Evolutionary conservation across 2,113 vertebrate species (phyloP), one percentile per base, ranked within the genome.

Genomic region (Tychaedon coryphoeus): DNA sequence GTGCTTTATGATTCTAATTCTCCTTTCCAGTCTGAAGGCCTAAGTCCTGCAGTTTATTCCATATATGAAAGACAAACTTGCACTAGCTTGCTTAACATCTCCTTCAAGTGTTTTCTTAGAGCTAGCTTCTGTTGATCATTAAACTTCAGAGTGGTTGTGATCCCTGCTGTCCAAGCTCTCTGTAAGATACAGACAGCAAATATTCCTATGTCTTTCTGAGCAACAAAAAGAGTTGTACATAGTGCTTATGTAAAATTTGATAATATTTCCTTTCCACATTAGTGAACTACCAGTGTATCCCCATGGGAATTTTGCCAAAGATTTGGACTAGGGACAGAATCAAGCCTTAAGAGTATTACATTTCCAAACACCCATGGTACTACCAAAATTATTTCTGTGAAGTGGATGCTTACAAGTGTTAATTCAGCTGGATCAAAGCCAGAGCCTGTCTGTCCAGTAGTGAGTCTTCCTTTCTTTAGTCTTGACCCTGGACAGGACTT

Each of bases 51-150:
- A 48, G 56, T 70, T 90, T 69, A 80, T 50, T 86, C 24, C 25
- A 9, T 29, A 22, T 16, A 33, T 29, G 54, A 90, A 79, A 92
- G 17, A 25, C 26, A 77, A 80, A 51, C 19, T 62, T 47, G 29
- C 17, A 40, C 2, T 62, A 43, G 36, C 45, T 79, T 77, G 34
- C n/a, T 92, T 76, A 82, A 51, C n/a, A n/a, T 70, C 64, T 42
- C 6, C 33, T 89, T 65, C 3, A 1, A 54, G 34, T 86, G 74
- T 88, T 95, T 93, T 60, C 79, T 91, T 50, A 47, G 58, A 79
- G 24, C 28, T 70, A 56, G 24, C 66, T 86, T 90, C 87, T 92
- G 88, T 96, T 92, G 90, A 94, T 90, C 71, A 96, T 96, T 96
- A 93, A 96, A 48, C 60, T 53, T 86, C 20, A 25, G 34, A 82